Conservation (phyloP, 2,113 vertebrate species). For the Bambusicola thoracicus region DNA sequence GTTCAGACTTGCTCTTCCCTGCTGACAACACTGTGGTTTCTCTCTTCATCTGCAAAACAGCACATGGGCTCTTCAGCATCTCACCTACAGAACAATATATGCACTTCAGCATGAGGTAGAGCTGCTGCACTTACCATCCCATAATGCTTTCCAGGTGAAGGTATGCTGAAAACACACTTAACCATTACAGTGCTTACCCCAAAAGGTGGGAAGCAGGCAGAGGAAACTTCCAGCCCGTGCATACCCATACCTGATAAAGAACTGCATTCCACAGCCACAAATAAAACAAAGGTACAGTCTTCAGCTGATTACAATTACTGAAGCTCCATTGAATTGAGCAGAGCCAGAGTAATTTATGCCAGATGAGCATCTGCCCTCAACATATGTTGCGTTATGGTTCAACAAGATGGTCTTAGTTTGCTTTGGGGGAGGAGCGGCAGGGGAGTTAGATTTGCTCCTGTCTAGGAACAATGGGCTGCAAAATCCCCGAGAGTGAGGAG, state of each 20-base stretch:
- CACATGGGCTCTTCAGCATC: neutral
- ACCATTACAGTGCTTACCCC: neutral
- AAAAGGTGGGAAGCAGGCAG: neutral
- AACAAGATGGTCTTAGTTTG: neutral
- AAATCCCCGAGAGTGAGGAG: constrained; percentile 46
- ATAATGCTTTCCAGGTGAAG: neutral
- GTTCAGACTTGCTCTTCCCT: neutral
- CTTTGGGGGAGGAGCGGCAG: neutral
- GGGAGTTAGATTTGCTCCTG: neutral
- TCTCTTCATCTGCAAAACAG: neutral
- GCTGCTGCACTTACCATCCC: neutral
- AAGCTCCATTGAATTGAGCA: neutral
- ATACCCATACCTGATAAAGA: neutral
- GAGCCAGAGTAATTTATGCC: constrained; percentile 22
- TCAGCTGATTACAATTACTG: constrained; percentile 11
- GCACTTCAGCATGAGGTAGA: neutral
- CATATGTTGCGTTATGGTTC: constrained; percentile 30
- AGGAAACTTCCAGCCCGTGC: neutral
- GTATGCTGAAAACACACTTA: neutral
- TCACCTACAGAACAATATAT: neutral
- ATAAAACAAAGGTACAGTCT: neutral
- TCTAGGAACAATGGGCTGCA: neutral
- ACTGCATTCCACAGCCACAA: neutral
- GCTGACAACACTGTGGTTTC: neutral
- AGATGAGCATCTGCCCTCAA: constrained; percentile 34